These are phyloP conservation scores for Diarsia dahlii DNA, from an alignment of 2,888 invertebrate species.

Conservation along the genomic window DNA sequence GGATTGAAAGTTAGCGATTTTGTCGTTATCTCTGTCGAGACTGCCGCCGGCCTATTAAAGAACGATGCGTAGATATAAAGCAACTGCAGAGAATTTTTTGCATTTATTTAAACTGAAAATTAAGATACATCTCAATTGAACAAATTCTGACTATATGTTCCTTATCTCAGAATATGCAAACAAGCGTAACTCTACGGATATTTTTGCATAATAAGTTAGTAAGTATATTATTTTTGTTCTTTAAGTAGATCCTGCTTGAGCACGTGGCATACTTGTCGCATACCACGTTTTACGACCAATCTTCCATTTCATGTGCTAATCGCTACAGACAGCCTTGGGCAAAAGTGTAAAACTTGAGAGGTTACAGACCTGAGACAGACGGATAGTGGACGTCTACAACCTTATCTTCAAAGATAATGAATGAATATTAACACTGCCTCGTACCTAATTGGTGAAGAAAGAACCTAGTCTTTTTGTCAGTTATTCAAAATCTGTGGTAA, in stretches of 20 bases:
- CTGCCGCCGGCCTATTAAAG: no score
- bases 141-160: no score
- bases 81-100: background rate
- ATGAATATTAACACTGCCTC: background rate
- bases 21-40: no score
- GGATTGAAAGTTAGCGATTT: no score
- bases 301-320: background rate
- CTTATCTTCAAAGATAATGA: background rate
- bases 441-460: background rate
- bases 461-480: background rate
- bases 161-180: background rate
- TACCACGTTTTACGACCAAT: background rate
- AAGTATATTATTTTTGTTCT: background rate
- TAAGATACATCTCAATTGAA: background rate
- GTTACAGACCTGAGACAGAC: background rate
- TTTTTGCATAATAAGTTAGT: background rate
- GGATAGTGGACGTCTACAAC: background rate
- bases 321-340: conserved; percentile 8
- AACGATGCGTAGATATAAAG: no score
- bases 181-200: background rate
- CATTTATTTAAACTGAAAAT: background rate
- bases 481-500: background rate
- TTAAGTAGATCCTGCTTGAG: background rate
- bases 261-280: background rate
- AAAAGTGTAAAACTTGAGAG: background rate